Conservation (phyloP, 2,888 invertebrate genomes). For the Lochmaea capreae region DNA sequence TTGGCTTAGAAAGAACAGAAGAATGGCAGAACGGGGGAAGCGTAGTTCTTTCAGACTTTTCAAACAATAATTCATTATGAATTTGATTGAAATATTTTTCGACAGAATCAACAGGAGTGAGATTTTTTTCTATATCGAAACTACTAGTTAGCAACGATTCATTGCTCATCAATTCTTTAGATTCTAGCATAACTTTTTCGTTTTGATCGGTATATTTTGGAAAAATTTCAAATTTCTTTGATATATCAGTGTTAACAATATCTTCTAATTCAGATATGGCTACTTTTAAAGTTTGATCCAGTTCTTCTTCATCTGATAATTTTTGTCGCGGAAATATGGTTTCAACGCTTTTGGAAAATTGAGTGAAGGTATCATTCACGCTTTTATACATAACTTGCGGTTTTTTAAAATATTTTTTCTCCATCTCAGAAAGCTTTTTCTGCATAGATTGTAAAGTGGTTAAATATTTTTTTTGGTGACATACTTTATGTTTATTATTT, state of each 20-base stretch:
- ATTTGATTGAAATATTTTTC: constrained; percentile 11
- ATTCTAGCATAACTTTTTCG: background rate
- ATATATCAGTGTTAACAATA: constrained; percentile 32
- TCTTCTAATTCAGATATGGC: constrained; percentile 40
- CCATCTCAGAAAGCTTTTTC: constrained; percentile 52
- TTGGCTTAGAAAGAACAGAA: background rate
- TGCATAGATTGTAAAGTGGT: constrained; percentile 52
- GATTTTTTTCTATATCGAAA: background rate
- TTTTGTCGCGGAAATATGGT: constrained; percentile 32
- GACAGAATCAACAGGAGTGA: background rate
- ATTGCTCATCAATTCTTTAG: too few relatives aligned
- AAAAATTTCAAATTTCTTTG: background rate
- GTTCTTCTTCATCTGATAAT: constrained; percentile 20
- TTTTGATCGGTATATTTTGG: background rate
- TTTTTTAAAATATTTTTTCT: constrained; percentile 52
- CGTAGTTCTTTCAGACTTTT: background rate
- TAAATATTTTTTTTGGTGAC: constrained; percentile 47
- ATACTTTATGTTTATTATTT: constrained; percentile 32
- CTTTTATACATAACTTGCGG: constrained; percentile 46
- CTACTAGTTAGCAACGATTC: too few relatives aligned
- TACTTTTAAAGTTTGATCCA: constrained; percentile 35
- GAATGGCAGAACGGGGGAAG: background rate
- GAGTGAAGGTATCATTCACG: constrained; percentile 43
- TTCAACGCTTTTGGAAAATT: constrained; percentile 35
- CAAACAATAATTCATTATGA: background rate